Conservation (phyloP, 1,140 invertebrate species). For the Megalonaias nervosa region DNA sequence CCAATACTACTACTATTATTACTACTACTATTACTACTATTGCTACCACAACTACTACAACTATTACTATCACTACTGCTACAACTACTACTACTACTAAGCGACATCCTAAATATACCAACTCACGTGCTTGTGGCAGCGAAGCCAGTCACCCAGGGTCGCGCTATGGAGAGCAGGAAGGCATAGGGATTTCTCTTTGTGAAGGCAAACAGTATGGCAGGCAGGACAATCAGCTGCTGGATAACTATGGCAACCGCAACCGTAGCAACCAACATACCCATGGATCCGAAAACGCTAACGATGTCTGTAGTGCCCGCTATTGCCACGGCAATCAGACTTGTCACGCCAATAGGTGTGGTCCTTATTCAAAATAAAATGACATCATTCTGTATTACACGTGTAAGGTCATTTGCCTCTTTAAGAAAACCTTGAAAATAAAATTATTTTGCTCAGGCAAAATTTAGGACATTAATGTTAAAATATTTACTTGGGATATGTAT, state of each 20-base stretch:
- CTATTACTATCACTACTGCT: background rate
- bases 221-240: constrained; percentile 89
- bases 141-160: constrained; percentile 91
- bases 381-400: background rate
- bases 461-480: too few relatives aligned
- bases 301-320: constrained; percentile 87
- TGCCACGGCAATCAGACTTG: constrained; percentile 93
- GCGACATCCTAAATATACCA: too few relatives aligned
- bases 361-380: constrained; percentile 62
- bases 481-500: too few relatives aligned
- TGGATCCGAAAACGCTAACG: constrained; percentile 83
- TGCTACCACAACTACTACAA: constrained; percentile 1
- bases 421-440: too few relatives aligned
- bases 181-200: constrained; percentile 89
- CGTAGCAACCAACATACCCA: constrained; percentile 88
- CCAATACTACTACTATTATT: background rate
- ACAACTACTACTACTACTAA: background rate
- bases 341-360: constrained; percentile 89
- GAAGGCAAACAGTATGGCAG: constrained; percentile 86
- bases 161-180: constrained; percentile 85
- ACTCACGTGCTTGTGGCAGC: constrained; percentile 84
- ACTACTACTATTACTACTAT: constrained; percentile 11
- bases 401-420: too few relatives aligned
- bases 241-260: constrained; percentile 88
- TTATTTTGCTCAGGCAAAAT: too few relatives aligned